Evolutionary conservation across 2,888 invertebrate species (phyloP).

Genomic region (Campoplex capitator): DNA sequence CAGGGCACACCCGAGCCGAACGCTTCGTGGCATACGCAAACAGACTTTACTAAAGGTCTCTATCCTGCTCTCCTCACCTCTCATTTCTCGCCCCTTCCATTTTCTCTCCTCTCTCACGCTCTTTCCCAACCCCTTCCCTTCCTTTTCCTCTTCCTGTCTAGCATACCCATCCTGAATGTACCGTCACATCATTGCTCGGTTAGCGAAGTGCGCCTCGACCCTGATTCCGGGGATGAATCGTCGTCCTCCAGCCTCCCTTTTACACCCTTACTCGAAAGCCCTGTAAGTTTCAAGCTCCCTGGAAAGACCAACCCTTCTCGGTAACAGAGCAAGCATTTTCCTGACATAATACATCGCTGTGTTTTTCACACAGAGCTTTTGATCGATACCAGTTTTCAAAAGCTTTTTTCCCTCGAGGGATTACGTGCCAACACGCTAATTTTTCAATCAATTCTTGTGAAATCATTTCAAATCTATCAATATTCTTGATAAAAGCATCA

Average conservation of each 20-base stretch:
- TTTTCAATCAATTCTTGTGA: background rate
- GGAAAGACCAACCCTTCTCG: slow-evolving; percentile 1
- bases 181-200: slow-evolving; percentile 22
- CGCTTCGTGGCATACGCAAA: slow-evolving; percentile 69
- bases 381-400: background rate
- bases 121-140: background rate
- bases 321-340: background rate
- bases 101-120: background rate
- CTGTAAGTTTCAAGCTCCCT: slow-evolving; percentile 8
- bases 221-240: slow-evolving; percentile 47
- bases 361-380: background rate
- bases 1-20: slow-evolving; percentile 47
- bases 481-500: background rate
- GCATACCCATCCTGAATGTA: background rate
- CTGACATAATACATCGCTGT: background rate
- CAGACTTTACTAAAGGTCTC: slow-evolving; percentile 64
- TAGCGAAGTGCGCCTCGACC: slow-evolving; percentile 43
- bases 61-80: background rate
- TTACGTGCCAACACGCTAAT: background rate
- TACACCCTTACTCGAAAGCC: background rate
- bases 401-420: background rate
- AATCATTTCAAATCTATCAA: background rate
- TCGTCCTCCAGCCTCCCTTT: slow-evolving; percentile 21
- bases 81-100: background rate
- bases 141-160: background rate